Conservation (phyloP, 2,113 vertebrate genomes). For the Nothocercus nigrocapillus region DNA sequence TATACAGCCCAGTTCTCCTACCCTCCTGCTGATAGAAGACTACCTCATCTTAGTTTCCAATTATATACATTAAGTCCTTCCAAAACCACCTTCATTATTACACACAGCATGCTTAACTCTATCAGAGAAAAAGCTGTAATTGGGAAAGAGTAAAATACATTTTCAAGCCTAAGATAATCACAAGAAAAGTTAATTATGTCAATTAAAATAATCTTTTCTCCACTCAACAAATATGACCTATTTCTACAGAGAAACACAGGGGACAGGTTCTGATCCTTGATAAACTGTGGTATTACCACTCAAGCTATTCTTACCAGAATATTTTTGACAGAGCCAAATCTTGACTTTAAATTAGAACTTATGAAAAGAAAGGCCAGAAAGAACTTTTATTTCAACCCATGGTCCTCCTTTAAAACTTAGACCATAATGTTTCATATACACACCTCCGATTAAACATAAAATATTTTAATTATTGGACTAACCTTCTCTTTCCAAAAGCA, state of each 20-base stretch:
- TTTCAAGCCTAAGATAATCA: slow-evolving; percentile 56
- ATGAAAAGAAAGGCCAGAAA: not conserved
- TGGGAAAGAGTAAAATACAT: slow-evolving; percentile 33
- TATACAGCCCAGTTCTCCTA: slow-evolving; percentile 26
- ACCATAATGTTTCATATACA: not conserved
- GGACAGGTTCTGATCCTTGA: not conserved
- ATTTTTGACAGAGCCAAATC: not conserved
- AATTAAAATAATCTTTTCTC: slow-evolving; percentile 70
- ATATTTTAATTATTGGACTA: not conserved
- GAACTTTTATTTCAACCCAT: not conserved
- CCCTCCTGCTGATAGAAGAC: slow-evolving; percentile 53
- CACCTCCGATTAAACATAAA: not conserved
- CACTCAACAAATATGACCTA: slow-evolving; percentile 52
- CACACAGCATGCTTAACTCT: slow-evolving; percentile 46
- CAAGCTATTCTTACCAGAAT: not conserved
- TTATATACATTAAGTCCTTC: slow-evolving; percentile 57
- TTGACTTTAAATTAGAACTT: not conserved
- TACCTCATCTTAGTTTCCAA: slow-evolving; percentile 45
- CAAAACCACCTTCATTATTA: slow-evolving; percentile 57
- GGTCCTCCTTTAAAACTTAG: not conserved
- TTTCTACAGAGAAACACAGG: slow-evolving; percentile 32
- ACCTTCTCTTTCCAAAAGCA: not conserved
- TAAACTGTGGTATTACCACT: not conserved
- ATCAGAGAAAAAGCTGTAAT: slow-evolving; percentile 27
- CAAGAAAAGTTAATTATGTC: slow-evolving; percentile 67